A percentile compares a stretch with the other conserved stretches of the same genome.
These are phyloP conservation scores for Thelaira solivaga DNA, from an alignment of 2,888 invertebrate genomes.

Conservation along the genomic window DNA sequence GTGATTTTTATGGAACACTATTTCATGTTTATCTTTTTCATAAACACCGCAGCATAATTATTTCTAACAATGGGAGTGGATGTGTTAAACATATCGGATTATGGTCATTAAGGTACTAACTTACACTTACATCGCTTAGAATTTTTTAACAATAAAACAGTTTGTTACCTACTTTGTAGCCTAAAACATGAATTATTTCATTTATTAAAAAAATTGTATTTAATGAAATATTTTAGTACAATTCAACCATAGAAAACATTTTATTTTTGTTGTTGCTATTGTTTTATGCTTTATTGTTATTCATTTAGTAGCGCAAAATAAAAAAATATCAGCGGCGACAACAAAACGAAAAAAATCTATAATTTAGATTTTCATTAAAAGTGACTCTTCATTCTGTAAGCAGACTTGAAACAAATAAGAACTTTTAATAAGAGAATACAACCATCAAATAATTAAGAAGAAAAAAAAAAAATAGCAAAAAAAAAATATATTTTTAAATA, in stretches of 20 bases:
- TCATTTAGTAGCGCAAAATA: neutral
- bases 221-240: neutral
- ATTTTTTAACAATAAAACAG: neutral
- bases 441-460: neutral
- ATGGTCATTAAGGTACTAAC: too few relatives aligned
- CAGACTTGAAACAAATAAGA: constrained; percentile 21
- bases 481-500: neutral
- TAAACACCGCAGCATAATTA: too few relatives aligned
- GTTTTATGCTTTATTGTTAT: neutral
- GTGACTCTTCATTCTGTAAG: constrained; percentile 14
- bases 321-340: neutral
- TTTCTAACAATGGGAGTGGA: too few relatives aligned
- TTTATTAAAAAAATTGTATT: neutral
- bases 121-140: neutral
- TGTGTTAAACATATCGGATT: too few relatives aligned
- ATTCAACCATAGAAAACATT: neutral
- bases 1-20: too few relatives aligned
- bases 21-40: too few relatives aligned
- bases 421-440: neutral
- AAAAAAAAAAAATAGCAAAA: neutral
- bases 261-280: neutral
- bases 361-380: neutral
- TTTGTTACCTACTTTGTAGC: constrained; percentile 12
- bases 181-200: neutral
- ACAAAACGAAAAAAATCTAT: constrained; percentile 10